Conservation (phyloP, 2,113 vertebrate genomes). For the Prunella fulvescens region DNA sequence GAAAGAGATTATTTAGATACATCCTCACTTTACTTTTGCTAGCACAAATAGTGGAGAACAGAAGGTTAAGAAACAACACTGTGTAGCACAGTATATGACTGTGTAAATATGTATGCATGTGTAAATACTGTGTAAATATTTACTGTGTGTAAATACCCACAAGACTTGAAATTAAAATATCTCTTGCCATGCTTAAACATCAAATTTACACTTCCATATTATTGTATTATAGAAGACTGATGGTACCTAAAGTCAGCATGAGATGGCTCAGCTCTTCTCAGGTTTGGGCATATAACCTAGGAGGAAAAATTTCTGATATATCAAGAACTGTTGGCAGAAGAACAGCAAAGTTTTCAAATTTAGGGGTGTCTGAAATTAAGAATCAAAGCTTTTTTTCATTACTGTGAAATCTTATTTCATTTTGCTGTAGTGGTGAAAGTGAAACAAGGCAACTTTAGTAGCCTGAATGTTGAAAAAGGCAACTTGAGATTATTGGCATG, state of each 20-base stretch:
- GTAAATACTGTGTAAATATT: too few species aligned
- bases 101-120: too few species aligned
- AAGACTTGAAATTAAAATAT: background rate
- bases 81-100: background rate
- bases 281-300: background rate
- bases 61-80: background rate
- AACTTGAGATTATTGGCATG: slow-evolving; percentile 9
- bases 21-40: background rate
- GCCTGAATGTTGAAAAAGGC: background rate
- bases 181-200: background rate
- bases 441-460: background rate
- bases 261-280: background rate
- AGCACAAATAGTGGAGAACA: background rate
- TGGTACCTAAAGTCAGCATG: background rate
- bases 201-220: background rate
- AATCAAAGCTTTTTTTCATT: background rate
- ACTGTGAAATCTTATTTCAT: background rate
- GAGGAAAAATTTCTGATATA: background rate
- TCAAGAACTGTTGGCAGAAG: background rate
- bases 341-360: background rate
- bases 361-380: background rate
- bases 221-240: background rate
- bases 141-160: background rate
- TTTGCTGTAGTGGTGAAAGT: background rate
- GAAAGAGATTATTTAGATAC: background rate